phyloP scores from a whole-genome alignment of 2,113 vertebrate species.

The Cyphomyrus plagiostoma region DNA sequence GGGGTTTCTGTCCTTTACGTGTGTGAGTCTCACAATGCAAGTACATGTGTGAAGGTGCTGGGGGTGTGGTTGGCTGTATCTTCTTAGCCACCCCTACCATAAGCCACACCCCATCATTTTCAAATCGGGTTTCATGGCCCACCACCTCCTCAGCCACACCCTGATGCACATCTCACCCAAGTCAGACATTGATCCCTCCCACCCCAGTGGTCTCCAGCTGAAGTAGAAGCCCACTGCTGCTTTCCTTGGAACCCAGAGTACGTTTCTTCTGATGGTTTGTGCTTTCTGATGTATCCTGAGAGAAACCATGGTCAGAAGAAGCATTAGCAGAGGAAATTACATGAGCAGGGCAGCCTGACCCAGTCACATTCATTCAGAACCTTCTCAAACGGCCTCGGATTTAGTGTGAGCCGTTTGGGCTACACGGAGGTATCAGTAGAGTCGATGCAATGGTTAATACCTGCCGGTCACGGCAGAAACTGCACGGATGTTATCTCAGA shows the following conservation, averaged over 20 bases:
- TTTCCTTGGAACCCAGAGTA: not conserved
- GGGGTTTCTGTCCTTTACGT: too few relatives aligned
- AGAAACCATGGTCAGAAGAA: not conserved
- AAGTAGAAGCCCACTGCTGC: not conserved
- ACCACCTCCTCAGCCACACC: not conserved
- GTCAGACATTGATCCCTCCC: not conserved
- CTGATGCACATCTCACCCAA: not conserved
- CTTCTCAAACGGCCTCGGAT: not conserved
- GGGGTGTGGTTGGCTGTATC: not conserved
- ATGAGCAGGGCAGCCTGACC: not conserved
- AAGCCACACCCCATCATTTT: not conserved
- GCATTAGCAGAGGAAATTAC: slow-evolving; percentile 10
- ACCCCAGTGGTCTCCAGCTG: not conserved
- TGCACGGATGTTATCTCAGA: not conserved
- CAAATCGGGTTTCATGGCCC: not conserved
- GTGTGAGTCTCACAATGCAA: not conserved
- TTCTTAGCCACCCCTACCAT: not conserved
- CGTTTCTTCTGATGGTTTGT: not conserved
- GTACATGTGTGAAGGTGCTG: not conserved
- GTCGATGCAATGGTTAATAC: not conserved
- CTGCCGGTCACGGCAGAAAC: not conserved
- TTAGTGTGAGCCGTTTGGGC: not conserved
- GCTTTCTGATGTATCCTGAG: not conserved
- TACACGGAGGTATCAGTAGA: not conserved
- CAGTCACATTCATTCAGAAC: not conserved